Evolutionary conservation across 2,888 invertebrate genomes (phyloP).

Genomic region (Pseudococcus jackbeardsleyi): DNA sequence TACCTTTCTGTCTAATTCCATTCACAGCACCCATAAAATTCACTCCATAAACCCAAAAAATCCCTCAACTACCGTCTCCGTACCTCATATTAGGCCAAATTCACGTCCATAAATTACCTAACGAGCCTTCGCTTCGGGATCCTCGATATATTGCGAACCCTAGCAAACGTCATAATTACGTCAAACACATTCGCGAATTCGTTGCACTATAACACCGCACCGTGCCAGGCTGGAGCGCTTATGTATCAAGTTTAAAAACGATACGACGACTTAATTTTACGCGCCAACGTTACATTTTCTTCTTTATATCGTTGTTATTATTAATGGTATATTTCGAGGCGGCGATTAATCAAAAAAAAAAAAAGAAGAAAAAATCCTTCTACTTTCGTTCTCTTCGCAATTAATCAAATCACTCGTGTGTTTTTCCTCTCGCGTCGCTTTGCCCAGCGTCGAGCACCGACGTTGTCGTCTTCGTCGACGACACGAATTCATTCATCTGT

Average conservation of each 20-base stretch:
- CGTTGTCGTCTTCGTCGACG: neutral
- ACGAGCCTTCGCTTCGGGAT: neutral
- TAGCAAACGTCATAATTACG: constrained; percentile 32
- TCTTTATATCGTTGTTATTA: constrained; percentile 48
- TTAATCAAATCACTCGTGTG: constrained; percentile 41
- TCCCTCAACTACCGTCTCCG: no score
- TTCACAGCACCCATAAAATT: no score
- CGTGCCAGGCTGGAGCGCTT: neutral
- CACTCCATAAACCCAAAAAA: no score
- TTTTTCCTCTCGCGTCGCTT: constrained; percentile 15
- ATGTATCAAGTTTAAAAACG: neutral
- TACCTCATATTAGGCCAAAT: no score
- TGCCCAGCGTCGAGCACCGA: neutral
- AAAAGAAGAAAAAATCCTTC: constrained; percentile 21
- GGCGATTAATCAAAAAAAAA: constrained; percentile 45
- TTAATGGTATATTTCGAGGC: constrained; percentile 30
- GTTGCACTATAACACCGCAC: neutral
- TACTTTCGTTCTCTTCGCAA: constrained; percentile 40
- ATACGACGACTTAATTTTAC: constrained; percentile 4
- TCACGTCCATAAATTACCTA: neutral
- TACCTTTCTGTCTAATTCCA: no score
- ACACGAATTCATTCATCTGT: constrained; percentile 8
- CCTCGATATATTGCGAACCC: neutral
- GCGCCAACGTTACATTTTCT: constrained; percentile 17
- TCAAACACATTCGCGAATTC: constrained; percentile 35